phyloP scores from a whole-genome alignment of 2,888 invertebrate species.

The Drosophila mulleri region DNA sequence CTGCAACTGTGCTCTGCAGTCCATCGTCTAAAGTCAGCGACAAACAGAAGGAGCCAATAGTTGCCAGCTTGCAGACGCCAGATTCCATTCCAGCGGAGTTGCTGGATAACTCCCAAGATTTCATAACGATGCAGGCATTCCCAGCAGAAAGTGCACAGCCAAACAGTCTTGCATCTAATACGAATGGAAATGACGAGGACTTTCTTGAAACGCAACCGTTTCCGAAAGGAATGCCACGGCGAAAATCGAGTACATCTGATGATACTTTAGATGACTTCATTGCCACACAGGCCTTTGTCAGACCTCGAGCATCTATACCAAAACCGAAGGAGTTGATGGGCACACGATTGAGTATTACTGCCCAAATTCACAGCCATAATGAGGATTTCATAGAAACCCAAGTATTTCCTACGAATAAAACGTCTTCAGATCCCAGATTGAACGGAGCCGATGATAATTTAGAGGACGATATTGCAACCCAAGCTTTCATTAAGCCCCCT shows the following conservation, averaged over 20 bases:
- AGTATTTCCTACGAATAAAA: neutral
- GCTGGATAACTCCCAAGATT: slow-evolving; percentile 24
- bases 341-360: slow-evolving; percentile 19
- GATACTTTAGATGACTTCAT: slow-evolving; percentile 28
- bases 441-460: neutral
- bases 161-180: neutral
- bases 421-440: neutral
- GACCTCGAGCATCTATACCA: neutral
- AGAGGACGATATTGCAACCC: slow-evolving; percentile 40
- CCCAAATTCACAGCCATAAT: slow-evolving; percentile 14
- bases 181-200: neutral
- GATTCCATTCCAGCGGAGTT: slow-evolving; percentile 22
- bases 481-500: slow-evolving; percentile 5
- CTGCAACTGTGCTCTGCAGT: slow-evolving; percentile 3
- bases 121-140: slow-evolving; percentile 36
- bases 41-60: slow-evolving; percentile 16
- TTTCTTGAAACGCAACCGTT: slow-evolving; percentile 5
- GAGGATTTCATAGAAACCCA: slow-evolving; percentile 22
- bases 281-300: slow-evolving; percentile 32
- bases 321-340: neutral
- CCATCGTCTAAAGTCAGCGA: slow-evolving; percentile 1
- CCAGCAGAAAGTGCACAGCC: slow-evolving; percentile 2
- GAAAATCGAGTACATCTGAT: neutral
- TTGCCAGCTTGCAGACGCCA: slow-evolving; percentile 49
- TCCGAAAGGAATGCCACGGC: neutral